These are phyloP conservation scores for Empidonax alnorum DNA, from an alignment of 2,113 vertebrate genomes.

Conservation along the genomic window DNA sequence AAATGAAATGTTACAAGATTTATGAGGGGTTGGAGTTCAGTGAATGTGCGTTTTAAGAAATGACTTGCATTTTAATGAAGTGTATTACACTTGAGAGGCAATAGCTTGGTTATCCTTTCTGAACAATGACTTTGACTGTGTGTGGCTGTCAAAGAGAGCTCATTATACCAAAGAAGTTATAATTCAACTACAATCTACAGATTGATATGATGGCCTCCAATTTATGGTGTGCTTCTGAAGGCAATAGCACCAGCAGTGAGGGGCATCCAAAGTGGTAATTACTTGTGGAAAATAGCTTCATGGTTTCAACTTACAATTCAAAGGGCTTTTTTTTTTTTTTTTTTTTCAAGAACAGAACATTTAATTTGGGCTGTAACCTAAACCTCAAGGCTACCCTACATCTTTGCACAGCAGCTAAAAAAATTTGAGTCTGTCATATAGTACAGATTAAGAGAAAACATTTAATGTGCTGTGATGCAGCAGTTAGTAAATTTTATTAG, in stretches of 20 bases:
- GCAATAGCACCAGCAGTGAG: not conserved
- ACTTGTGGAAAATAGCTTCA: slow-evolving; percentile 14
- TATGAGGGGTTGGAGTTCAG: slow-evolving; percentile 51
- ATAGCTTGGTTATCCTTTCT: slow-evolving; percentile 56
- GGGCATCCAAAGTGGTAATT: not conserved
- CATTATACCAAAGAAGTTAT: slow-evolving; percentile 43
- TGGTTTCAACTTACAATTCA: slow-evolving; percentile 31
- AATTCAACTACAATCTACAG: not conserved
- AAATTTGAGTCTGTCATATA: not conserved
- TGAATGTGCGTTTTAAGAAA: slow-evolving; percentile 28
- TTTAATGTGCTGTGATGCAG: not conserved
- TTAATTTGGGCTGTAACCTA: not conserved
- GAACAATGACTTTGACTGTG: slow-evolving; percentile 40
- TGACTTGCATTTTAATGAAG: slow-evolving; percentile 66
- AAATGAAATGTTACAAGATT: slow-evolving; percentile 46
- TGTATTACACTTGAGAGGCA: slow-evolving; percentile 40
- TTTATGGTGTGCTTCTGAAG: not conserved
- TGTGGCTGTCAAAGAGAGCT: slow-evolving; percentile 15
- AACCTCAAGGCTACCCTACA: not conserved
- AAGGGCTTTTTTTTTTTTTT: not conserved
- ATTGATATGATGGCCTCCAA: slow-evolving; percentile 30
- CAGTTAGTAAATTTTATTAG: not conserved
- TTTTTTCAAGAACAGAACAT: not conserved
- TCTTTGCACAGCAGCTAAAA: not conserved
- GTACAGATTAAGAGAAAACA: not conserved